Evolutionary conservation across 2,888 invertebrate genomes (phyloP), one percentile per base, ranked within the genome.

Genomic region (Epiblema foenella): DNA sequence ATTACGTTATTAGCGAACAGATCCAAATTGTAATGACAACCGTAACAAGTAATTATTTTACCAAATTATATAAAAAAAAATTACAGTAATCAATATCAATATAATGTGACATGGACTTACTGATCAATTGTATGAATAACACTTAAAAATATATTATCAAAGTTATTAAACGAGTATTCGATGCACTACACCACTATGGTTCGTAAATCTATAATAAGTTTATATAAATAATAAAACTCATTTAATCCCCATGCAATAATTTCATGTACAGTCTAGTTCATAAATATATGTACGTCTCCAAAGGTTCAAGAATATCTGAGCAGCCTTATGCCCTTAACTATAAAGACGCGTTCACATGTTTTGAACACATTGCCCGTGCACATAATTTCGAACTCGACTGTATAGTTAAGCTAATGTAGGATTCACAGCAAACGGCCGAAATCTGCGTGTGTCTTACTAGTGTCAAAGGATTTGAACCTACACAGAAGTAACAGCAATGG

Each of bases 161-260:
- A 62, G n/a, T n/a, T n/a, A 24, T 24, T 3, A 24, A 24, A 24
- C 17, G 62, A 63, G 62, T 63, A 63, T 63, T 63, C 51, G 15
- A 9, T 18, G 33, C n/a, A 37, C 42, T 42, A 56, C 9, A 39
- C 46, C 46, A 63, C 46, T 42, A 42, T 15, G 15, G 42, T 15
- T 5, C 15, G 15, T 15, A 15, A 46, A 5, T 42, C 42, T 15
- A n/a, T n/a, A n/a, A n/a, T n/a, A 12, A 39, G 12, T 12, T 39
- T 39, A 42, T 42, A 9, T 42, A 42, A 42, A 39, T 12, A 17
- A 29, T 56, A 42, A 42, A 12, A 42, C 39, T 39, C 8, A 15
- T 20, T 39, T 39, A 15, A 42, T 12, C 11, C 39, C 39, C 9
- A 20, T 20, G 39, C 20, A 42, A 59, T 59, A 7, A 59, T 39